Percentiles rank a stretch among this genome's conserved stretches.
Conservation (phyloP, 2,888 invertebrate species). For the Synanthedon vespiformis region DNA sequence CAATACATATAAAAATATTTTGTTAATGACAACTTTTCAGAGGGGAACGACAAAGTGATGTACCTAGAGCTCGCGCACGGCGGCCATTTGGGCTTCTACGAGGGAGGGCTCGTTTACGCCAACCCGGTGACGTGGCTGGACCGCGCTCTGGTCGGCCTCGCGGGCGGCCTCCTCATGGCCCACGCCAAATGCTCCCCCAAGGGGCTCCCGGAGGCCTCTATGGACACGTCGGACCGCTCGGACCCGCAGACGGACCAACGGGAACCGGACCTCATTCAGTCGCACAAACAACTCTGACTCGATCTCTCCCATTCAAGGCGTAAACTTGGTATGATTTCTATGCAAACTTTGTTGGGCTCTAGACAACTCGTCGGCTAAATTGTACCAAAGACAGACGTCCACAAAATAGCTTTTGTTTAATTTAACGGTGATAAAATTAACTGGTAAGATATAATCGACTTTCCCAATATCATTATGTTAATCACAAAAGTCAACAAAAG, state of each 20-base stretch:
- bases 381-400: no score
- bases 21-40: constrained; percentile 44
- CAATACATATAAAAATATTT: no score
- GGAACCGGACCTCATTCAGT: constrained; percentile 54
- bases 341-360: no score
- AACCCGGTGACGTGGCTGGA: constrained; percentile 95
- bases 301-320: no score
- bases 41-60: constrained; percentile 74
- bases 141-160: constrained; percentile 84
- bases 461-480: no score
- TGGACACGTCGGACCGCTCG: constrained; percentile 5
- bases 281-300: constrained; percentile 31
- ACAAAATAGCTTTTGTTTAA: no score
- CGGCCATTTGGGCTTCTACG: constrained; percentile 95
- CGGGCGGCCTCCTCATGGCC: constrained; percentile 78
- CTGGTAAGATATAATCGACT: no score
- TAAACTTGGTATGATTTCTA: no score
- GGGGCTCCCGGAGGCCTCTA: constrained; percentile 6
- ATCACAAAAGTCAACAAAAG: no score
- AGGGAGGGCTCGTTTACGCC: constrained; percentile 88
- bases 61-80: constrained; percentile 90
- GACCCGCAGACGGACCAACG: constrained; percentile 23
- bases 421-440: no score
- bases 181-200: constrained; percentile 59
- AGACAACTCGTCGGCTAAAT: no score